Evolutionary conservation across 2,113 vertebrate genomes (phyloP), one percentile per base, ranked within the genome.

Genomic region (Artemisiospiza belli): DNA sequence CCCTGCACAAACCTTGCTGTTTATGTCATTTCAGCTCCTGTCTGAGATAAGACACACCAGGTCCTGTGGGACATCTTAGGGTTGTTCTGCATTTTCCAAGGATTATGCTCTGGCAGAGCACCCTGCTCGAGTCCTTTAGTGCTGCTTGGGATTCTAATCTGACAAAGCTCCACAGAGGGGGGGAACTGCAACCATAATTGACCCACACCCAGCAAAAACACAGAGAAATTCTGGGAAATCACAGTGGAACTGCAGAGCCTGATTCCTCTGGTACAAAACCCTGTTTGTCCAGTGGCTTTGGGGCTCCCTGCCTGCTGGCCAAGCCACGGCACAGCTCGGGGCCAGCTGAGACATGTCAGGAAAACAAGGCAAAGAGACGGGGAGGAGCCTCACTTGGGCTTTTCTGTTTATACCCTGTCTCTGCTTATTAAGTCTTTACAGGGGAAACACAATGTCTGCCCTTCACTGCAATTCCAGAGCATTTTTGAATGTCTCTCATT

Each of bases 341-440:
- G 95, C 95, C 96, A 96, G 96, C 95, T 96, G 96, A 96, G 84
- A 83, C 95, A 90, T 67, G 96, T 97, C 94, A 91, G 87, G 83
- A 96, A 93, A 96, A 96, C 92, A 79, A 90, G 80, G 76, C 77
- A 91, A 18, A 58, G 80, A 93, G 92, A 87, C 89, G 49, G 89
- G 90, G 89, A 95, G 95, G 92, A 90, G 95, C 67, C 78, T 85
- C 10, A 1, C 35, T 64, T 12, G 9, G 39, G 55, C 64, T 86
- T 55, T 51, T 75, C 95, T 96, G 80, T 96, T 97, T 94, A 93
- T 85, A 52, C 80, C 43, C 79, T n/a, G 52, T 92, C 83, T 90
- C 87, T 91, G 54, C 83, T 89, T 76, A 77, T 41, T 57, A 92
- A 87, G 92, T 39, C 86, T 79, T 81, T 28, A 49, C 28, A 54